Percentiles rank a stretch among this genome's conserved stretches.
Evolutionary conservation across 2,797 vertebrate species (phyloP).

Genomic region (Ambastaia sidthimunki): DNA sequence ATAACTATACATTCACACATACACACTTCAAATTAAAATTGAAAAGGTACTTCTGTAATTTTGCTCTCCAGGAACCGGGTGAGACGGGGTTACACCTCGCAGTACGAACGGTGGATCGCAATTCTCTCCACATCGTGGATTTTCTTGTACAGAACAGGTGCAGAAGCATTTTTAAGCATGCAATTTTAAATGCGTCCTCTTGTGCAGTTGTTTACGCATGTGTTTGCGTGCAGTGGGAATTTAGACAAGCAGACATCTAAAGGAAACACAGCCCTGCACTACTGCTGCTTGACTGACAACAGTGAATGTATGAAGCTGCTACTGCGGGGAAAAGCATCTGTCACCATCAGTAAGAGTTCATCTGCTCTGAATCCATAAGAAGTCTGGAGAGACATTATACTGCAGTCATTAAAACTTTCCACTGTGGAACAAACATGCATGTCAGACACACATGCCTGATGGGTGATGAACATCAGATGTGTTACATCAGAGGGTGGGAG

Average conservation of each 20-base stretch:
- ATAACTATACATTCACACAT: not conserved
- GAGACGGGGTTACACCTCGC: constrained; percentile 95
- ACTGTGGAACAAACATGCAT: too few relatives aligned
- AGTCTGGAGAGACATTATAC: too few relatives aligned
- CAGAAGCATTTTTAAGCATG: not conserved
- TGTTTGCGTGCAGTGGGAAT: constrained; percentile 78
- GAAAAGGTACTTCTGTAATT: not conserved
- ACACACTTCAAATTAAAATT: not conserved
- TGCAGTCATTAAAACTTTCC: too few relatives aligned
- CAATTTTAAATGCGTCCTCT: constrained; percentile 11
- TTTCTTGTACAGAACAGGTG: constrained; percentile 97
- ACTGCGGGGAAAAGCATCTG: constrained; percentile 89
- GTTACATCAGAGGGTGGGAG: too few relatives aligned
- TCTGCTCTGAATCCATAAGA: not conserved
- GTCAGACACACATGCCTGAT: too few relatives aligned
- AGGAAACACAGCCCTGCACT: constrained; percentile 93
- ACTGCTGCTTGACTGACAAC: constrained; percentile 94
- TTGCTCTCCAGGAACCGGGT: constrained; percentile 82
- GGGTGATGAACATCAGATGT: too few relatives aligned
- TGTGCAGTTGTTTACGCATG: constrained; percentile 26
- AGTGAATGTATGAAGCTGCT: constrained; percentile 96
- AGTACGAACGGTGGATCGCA: constrained; percentile 91
- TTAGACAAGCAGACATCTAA: constrained; percentile 89
- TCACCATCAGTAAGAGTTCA: constrained; percentile 84
- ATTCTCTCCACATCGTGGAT: constrained; percentile 96